Conservation (phyloP, 2,797 vertebrate genomes). For the Hypotaenidia okinawae region DNA sequence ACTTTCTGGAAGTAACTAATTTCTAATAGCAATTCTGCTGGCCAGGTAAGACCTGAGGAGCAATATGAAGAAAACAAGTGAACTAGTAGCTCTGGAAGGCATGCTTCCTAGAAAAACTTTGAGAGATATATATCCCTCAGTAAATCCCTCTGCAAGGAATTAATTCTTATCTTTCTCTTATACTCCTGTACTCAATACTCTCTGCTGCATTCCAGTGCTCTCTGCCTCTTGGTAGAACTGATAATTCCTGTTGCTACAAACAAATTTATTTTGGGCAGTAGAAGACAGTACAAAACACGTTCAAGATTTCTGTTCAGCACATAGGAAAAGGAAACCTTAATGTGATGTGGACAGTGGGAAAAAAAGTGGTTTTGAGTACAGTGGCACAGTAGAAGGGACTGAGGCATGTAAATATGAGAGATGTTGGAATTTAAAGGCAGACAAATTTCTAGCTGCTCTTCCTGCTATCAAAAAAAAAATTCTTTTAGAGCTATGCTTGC, state of each 20-base stretch:
- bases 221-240: neutral
- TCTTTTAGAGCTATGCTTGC: neutral
- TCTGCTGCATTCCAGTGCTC: too few relatives aligned
- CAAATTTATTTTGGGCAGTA: neutral
- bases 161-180: neutral
- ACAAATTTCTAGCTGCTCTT: neutral
- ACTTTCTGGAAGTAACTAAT: neutral
- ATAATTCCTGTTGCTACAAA: neutral
- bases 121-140: neutral
- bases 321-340: neutral
- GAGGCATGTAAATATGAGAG: neutral
- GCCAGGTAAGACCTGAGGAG: neutral
- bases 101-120: neutral
- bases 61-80: neutral
- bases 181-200: neutral
- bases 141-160: neutral
- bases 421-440: neutral
- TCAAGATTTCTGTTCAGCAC: neutral
- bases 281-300: rapidly evolving
- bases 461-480: neutral
- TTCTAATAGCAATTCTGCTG: neutral
- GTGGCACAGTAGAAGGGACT: neutral
- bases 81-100: neutral
- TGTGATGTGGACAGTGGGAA: neutral
- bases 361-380: neutral